A percentile compares a stretch with the other conserved stretches of the same genome.
Conservation (phyloP, 2,113 vertebrate species). For the Hemiprocne comata region DNA sequence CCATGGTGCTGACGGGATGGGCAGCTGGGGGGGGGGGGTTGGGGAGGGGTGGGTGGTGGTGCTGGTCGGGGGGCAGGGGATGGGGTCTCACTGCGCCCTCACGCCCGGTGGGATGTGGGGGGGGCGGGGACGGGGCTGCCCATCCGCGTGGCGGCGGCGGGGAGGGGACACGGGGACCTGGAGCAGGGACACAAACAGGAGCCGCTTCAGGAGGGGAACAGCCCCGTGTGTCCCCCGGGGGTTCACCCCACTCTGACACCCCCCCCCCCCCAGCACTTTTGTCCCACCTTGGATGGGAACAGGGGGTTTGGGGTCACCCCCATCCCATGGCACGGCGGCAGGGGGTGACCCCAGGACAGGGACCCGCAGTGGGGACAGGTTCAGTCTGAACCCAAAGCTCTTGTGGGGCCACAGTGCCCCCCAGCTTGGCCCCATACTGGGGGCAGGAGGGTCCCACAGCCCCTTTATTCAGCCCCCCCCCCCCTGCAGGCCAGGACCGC, state of each 20-base stretch:
- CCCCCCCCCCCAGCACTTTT: neutral
- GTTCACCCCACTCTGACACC: neutral
- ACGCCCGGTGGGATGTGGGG: neutral
- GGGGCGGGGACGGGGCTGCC: neutral
- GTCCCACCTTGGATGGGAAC: fast-evolving
- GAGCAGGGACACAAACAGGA: neutral
- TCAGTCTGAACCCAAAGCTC: no score
- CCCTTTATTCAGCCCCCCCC: neutral
- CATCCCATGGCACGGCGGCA: no score
- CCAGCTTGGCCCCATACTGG: no score
- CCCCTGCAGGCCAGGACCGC: no score
- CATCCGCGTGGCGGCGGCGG: neutral
- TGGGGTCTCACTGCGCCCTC: neutral
- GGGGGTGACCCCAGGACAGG: no score
- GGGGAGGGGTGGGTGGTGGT: no score
- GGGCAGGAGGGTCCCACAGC: neutral
- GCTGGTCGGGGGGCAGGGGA: neutral
- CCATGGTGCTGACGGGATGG: constrained; percentile 75
- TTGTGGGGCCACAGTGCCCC: no score
- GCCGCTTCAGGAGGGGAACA: fast-evolving
- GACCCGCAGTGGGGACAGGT: no score
- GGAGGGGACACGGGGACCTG: neutral
- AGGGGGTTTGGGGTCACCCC: neutral
- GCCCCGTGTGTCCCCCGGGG: fast-evolving
- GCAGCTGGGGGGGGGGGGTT: fast-evolving